phyloP scores from a whole-genome alignment of 2,888 invertebrate genomes.

The Drosophila atroscutellata region DNA sequence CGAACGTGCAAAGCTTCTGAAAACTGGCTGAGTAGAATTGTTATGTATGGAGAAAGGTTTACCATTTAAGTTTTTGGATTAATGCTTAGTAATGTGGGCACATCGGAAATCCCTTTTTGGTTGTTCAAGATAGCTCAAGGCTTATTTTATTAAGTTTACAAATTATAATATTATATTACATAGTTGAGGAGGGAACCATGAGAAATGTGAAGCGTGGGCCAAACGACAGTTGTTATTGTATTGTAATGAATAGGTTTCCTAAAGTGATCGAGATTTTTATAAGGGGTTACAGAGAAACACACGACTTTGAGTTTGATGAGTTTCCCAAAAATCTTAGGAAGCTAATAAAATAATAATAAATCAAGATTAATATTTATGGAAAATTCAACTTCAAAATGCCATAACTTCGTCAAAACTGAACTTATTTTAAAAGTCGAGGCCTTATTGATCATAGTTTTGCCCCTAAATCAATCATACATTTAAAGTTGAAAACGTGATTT shows the following conservation, averaged over 20 bases:
- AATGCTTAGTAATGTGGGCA: slow-evolving; percentile 6
- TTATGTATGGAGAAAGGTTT: slow-evolving; percentile 32
- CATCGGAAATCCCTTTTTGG: not conserved
- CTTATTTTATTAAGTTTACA: not conserved
- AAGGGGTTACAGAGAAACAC: not conserved
- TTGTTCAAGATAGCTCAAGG: not conserved
- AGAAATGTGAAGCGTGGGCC: not conserved
- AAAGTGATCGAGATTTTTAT: not conserved
- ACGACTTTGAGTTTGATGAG: not conserved
- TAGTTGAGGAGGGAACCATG: not conserved
- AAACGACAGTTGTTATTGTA: not conserved
- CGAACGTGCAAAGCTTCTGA: slow-evolving; percentile 53
- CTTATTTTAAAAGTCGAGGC: no score
- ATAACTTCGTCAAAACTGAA: no score
- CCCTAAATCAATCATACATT: no score
- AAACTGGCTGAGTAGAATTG: slow-evolving; percentile 47
- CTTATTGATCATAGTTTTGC: no score
- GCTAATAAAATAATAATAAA: not conserved
- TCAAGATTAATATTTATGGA: not conserved
- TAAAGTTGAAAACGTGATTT: no score
- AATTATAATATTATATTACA: not conserved
- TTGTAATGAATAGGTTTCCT: not conserved
- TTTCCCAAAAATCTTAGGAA: not conserved
- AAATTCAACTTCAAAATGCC: no score
- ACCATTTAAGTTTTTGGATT: slow-evolving; percentile 30